phyloP scores from a whole-genome alignment of 2,888 invertebrate genomes.

The Agrochola litura region DNA sequence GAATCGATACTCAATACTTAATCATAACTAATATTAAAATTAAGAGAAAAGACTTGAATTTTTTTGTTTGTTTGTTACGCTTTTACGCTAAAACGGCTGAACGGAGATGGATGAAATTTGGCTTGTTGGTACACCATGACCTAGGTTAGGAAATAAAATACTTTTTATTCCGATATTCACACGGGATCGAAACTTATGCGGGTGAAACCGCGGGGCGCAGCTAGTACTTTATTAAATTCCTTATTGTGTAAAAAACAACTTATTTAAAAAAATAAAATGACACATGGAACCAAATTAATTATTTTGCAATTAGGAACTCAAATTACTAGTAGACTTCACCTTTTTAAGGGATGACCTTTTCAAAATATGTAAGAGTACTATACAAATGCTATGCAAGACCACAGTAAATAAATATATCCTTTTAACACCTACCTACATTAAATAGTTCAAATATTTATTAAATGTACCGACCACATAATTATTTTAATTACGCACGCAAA shows the following conservation, averaged over 20 bases:
- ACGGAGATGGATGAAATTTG: no score
- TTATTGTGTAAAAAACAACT: not conserved
- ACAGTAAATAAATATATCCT: not conserved
- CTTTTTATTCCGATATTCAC: no score
- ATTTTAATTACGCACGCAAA: slow-evolving; percentile 29
- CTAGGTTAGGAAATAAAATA: no score
- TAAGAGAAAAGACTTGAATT: no score
- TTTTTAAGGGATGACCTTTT: no score
- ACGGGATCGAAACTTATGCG: no score
- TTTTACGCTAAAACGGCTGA: no score
- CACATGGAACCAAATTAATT: not conserved
- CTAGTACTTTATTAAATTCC: not conserved
- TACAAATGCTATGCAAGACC: not conserved
- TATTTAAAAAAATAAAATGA: not conserved
- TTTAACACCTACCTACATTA: not conserved
- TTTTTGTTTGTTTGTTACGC: no score
- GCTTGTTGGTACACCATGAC: no score
- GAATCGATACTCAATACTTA: not conserved
- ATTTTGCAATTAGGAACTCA: not conserved
- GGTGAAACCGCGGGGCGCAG: no score
- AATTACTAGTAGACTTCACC: not conserved
- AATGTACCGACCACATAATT: not conserved
- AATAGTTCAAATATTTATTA: not conserved
- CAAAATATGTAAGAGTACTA: no score
- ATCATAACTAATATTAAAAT: no score